These are phyloP conservation scores for Argyrosomus regius DNA, from an alignment of 2,797 vertebrate genomes.

Conservation along the genomic window DNA sequence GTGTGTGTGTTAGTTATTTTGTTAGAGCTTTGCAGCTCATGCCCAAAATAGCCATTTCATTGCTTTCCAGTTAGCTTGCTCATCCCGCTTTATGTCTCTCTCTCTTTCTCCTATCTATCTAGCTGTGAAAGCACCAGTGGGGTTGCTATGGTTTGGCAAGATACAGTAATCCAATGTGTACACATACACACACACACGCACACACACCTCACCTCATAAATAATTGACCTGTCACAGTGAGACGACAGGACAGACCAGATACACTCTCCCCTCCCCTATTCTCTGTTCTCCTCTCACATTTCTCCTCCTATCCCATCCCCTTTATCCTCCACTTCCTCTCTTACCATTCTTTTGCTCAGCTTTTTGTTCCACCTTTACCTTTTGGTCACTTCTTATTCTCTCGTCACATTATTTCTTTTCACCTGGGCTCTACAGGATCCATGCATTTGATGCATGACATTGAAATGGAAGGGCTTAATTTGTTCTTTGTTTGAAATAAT, in stretches of 20 bases:
- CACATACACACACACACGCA: conserved; percentile 31
- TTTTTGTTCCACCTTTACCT: conserved; percentile 60
- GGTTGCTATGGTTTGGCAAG: conserved; percentile 62
- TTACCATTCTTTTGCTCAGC: conserved; percentile 25
- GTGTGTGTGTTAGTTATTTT: conserved; percentile 12
- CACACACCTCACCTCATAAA: conserved; percentile 63
- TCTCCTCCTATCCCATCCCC: conserved; percentile 42
- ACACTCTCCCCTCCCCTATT: conserved; percentile 52
- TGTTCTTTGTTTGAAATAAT: not conserved
- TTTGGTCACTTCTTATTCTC: not conserved
- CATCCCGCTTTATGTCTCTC: conserved; percentile 16
- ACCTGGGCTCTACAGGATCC: not conserved
- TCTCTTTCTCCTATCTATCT: conserved; percentile 27
- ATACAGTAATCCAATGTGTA: conserved; percentile 63
- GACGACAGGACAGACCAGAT: conserved; percentile 65
- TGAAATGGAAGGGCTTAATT: not conserved
- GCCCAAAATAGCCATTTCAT: conserved; percentile 57
- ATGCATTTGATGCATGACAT: not conserved
- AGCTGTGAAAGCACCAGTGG: conserved; percentile 41
- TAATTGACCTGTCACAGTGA: conserved; percentile 75
- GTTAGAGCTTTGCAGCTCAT: conserved; percentile 20
- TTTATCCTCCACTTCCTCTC: conserved; percentile 32
- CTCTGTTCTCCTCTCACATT: conserved; percentile 59
- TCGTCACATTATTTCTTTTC: not conserved
- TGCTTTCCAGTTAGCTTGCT: conserved; percentile 39